Percentiles rank a stretch among this genome's conserved stretches.
Evolutionary conservation across 2,113 vertebrate genomes (phyloP).

Genomic region (Prinia subflava): DNA sequence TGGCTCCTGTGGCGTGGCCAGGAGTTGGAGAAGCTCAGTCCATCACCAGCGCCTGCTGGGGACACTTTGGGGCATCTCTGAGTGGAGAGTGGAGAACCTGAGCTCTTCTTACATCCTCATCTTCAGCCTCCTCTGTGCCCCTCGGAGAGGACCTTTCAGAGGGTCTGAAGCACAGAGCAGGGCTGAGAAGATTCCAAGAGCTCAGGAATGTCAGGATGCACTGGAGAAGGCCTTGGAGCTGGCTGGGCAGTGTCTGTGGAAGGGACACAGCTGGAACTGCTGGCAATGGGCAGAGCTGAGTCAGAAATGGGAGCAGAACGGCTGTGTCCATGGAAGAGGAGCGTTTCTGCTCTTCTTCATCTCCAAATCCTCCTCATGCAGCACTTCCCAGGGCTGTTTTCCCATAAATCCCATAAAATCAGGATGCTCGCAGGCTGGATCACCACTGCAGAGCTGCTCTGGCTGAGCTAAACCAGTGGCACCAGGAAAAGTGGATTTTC

Average conservation of each 20-base stretch:
- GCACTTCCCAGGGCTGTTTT: not conserved
- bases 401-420: not conserved
- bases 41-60: rapidly evolving
- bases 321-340: not conserved
- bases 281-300: not conserved
- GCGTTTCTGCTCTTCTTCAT: not conserved
- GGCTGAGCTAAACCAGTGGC: not conserved
- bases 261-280: not conserved
- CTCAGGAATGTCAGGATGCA: not conserved
- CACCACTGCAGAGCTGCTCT: not conserved
- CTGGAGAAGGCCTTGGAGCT: not conserved
- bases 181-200: not conserved
- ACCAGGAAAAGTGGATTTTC: not conserved
- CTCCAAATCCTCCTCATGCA: not conserved
- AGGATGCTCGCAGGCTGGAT: not conserved
- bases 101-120: not conserved
- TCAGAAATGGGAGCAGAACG: not conserved
- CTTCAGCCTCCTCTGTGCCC: not conserved
- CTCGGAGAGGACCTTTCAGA: not conserved
- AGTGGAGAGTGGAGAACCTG: rapidly evolving
- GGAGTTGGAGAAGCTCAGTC: not conserved
- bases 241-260: not conserved
- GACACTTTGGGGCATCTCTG: not conserved
- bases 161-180: not conserved
- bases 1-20: not conserved